Conservation (phyloP, 2,113 vertebrate genomes). For the Lophotis ruficrista region DNA sequence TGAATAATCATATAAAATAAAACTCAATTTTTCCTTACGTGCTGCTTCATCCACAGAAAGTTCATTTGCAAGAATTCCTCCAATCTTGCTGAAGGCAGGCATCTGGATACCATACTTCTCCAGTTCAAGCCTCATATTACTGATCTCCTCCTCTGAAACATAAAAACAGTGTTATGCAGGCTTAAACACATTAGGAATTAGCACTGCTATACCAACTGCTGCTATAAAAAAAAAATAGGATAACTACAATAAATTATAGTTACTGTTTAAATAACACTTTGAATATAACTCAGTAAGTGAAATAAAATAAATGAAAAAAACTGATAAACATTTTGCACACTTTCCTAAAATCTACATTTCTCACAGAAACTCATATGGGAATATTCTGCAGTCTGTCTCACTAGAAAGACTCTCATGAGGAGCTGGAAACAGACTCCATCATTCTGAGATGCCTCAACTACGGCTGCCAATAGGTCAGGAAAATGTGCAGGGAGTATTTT, state of each 20-base stretch:
- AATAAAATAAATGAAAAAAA: not conserved
- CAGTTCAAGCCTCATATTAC: slow-evolving; percentile 96
- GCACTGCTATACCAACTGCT: not conserved
- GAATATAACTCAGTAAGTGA: not conserved
- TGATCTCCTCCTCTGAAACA: slow-evolving; percentile 94
- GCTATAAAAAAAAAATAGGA: not conserved
- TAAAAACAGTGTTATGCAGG: not conserved
- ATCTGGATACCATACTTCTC: slow-evolving; percentile 99
- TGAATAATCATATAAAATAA: not conserved
- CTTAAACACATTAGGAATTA: not conserved
- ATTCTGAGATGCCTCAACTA: not conserved
- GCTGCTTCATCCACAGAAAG: slow-evolving; percentile 97
- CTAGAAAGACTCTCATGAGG: not conserved
- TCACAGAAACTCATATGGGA: not conserved
- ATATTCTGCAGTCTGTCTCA: not conserved
- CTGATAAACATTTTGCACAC: not conserved
- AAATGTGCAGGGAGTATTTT: not conserved
- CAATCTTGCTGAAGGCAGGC: slow-evolving; percentile 98
- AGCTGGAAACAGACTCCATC: not conserved
- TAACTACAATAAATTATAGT: not conserved
- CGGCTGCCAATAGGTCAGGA: not conserved
- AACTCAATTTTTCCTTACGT: slow-evolving; percentile 76
- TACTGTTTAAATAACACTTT: not conserved
- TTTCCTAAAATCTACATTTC: not conserved
- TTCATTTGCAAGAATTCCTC: slow-evolving; percentile 96